Percentiles rank a stretch among this genome's conserved stretches.
Conservation (phyloP, 2,888 invertebrate genomes). For the Eurois occulta region DNA sequence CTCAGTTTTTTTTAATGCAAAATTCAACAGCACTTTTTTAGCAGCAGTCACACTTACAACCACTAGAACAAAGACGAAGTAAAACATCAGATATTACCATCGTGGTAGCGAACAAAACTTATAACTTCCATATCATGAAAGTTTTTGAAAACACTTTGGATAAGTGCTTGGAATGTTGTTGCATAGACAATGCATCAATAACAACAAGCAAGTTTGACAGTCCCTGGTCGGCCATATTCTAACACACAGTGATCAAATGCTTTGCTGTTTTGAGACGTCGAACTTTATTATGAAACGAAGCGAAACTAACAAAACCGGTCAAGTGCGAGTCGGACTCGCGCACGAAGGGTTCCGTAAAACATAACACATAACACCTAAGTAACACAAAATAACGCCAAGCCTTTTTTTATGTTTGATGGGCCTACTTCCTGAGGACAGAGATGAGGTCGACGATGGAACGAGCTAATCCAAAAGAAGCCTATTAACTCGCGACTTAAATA, state of each 20-base stretch:
- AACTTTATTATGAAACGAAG: background rate
- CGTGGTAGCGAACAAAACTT: slow-evolving; percentile 13
- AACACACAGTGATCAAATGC: background rate
- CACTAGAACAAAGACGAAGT: background rate
- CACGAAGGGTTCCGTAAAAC: too few species aligned
- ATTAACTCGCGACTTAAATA: too few species aligned
- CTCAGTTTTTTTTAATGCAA: background rate
- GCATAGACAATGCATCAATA: slow-evolving; percentile 47
- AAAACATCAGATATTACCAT: background rate
- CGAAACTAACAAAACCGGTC: background rate
- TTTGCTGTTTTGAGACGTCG: background rate
- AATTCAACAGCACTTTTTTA: background rate
- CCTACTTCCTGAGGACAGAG: too few species aligned
- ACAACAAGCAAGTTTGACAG: slow-evolving; percentile 33
- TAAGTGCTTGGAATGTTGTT: slow-evolving; percentile 35
- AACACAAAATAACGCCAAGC: too few species aligned
- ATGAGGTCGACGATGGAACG: too few species aligned
- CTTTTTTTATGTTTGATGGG: too few species aligned
- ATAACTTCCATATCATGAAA: background rate
- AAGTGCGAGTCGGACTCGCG: too few species aligned
- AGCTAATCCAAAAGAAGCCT: too few species aligned
- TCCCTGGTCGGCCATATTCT: background rate
- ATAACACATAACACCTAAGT: too few species aligned
- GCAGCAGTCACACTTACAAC: background rate
- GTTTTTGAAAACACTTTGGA: slow-evolving; percentile 48